phyloP scores from a whole-genome alignment of 2,113 vertebrate species.

The Falco punctatus region DNA sequence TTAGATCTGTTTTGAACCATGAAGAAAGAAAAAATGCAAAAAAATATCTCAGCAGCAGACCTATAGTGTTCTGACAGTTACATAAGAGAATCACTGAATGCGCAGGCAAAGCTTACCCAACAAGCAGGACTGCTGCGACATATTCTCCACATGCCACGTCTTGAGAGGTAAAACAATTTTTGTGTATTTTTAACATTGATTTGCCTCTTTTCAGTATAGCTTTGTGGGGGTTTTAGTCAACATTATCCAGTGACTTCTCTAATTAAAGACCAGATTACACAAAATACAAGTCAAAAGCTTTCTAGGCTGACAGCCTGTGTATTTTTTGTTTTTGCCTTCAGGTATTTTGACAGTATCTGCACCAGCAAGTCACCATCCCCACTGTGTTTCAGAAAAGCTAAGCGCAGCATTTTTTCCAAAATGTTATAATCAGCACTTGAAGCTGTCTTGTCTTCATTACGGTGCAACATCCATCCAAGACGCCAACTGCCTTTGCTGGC shows the following conservation, averaged over 20 bases:
- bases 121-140: not conserved
- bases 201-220: not conserved
- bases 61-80: not conserved
- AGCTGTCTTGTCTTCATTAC: fast-evolving
- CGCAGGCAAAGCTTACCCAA: not conserved
- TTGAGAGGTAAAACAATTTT: not conserved
- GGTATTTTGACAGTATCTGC: not conserved
- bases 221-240: not conserved
- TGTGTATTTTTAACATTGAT: not conserved
- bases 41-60: not conserved
- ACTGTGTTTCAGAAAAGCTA: not conserved
- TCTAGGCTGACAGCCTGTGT: not conserved
- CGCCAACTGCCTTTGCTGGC: not conserved
- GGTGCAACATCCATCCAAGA: not conserved
- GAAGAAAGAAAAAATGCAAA: not conserved
- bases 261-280: not conserved
- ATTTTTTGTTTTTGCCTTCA: not conserved
- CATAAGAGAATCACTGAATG: fast-evolving
- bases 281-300: not conserved
- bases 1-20: not conserved
- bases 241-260: not conserved
- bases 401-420: not conserved
- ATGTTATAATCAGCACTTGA: not conserved
- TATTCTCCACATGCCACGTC: fast-evolving
- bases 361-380: not conserved